These are phyloP conservation scores for Seriola aureovittata DNA, from an alignment of 2,113 vertebrate genomes.

Conservation along the genomic window DNA sequence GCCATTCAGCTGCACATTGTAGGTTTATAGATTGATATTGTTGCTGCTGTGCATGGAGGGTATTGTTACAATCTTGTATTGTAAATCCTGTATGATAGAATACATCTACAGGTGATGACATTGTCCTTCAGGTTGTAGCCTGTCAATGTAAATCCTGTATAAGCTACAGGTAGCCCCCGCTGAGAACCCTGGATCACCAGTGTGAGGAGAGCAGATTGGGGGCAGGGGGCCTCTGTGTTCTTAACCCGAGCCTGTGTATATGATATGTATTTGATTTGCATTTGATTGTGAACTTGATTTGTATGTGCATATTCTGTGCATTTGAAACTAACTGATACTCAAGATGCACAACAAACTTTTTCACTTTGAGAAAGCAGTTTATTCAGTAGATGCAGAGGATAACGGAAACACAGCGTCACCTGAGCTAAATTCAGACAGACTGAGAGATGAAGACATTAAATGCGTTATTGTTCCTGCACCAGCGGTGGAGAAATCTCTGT, in stretches of 20 bases:
- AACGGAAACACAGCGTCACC: conserved; percentile 6
- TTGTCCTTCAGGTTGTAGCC: conserved; percentile 1
- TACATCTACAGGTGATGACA: not conserved
- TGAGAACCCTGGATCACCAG: no score
- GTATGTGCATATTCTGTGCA: not conserved
- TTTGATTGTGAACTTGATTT: no score
- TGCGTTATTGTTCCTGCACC: conserved; percentile 7
- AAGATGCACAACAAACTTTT: not conserved
- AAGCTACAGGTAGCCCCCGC: no score
- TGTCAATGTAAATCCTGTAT: not conserved
- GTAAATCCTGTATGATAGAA: not conserved
- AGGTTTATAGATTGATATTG: not conserved
- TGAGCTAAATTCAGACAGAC: conserved; percentile 15
- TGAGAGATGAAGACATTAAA: conserved; percentile 29
- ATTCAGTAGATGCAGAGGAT: not conserved
- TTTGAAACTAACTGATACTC: not conserved
- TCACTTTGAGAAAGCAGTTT: not conserved
- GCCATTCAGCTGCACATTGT: not conserved
- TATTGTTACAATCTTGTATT: not conserved
- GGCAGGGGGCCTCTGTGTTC: no score
- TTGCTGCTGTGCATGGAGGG: no score
- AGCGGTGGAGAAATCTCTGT: conserved; percentile 19
- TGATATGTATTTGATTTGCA: no score
- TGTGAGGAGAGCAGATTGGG: no score
- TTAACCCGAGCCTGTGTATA: no score